Evolutionary conservation across 2,888 invertebrate genomes (phyloP).

Genomic region (Labia minor): DNA sequence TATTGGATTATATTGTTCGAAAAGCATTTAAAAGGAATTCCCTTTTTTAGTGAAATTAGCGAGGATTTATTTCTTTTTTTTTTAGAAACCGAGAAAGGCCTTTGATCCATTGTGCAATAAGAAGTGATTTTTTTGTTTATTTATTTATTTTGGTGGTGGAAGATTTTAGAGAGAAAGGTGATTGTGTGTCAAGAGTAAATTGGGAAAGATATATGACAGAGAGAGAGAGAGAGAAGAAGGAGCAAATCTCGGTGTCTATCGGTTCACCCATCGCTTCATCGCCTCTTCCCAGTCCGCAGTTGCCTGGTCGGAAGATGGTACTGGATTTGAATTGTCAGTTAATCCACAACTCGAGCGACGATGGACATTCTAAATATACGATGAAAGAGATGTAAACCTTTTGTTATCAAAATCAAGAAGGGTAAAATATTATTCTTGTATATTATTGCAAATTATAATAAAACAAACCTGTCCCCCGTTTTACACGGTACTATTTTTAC

Average conservation of each 20-base stretch:
- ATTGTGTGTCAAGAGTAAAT: neutral
- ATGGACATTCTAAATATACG: neutral
- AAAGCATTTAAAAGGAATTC: neutral
- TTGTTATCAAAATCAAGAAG: no score
- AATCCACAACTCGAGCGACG: neutral
- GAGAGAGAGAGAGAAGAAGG: neutral
- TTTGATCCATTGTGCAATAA: no score
- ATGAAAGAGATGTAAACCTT: no score
- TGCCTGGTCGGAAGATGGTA: conserved; percentile 31
- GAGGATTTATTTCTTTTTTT: neutral
- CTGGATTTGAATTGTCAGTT: neutral
- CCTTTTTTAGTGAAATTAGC: neutral
- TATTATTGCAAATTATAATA: no score
- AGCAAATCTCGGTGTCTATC: conserved; percentile 36
- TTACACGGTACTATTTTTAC: no score
- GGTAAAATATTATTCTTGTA: no score
- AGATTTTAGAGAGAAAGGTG: neutral
- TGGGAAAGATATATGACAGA: neutral
- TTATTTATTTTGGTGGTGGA: neutral
- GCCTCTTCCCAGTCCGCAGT: conserved; percentile 50
- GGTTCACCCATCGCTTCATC: conserved; percentile 55
- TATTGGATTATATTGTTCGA: neutral
- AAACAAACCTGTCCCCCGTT: no score
- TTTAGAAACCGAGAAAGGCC: neutral
- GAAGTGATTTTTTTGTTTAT: neutral